These are phyloP conservation scores for Dendrolimus houi DNA, from an alignment of 2,888 invertebrate species.

Conservation along the genomic window DNA sequence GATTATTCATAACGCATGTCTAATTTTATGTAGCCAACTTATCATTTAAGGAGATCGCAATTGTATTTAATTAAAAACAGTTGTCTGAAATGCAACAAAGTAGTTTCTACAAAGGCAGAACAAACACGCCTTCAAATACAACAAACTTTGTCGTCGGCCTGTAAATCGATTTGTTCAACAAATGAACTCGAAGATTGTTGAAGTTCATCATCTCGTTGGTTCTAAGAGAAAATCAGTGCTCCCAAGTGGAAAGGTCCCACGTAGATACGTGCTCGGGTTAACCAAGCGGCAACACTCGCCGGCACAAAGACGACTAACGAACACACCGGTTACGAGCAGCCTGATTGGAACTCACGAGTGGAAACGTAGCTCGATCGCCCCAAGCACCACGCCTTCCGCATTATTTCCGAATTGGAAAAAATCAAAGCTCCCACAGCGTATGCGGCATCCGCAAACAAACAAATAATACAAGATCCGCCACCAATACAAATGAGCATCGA, in stretches of 20 bases:
- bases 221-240: conserved; percentile 66
- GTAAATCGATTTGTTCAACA: conserved; percentile 28
- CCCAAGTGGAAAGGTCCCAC: conserved; percentile 66
- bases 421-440: conserved; percentile 67
- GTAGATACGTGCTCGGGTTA: conserved; percentile 64
- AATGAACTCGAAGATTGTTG: conserved; percentile 45
- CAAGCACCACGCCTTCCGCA: conserved; percentile 57
- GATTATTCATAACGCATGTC: too few relatives aligned
- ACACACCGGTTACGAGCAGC: conserved; percentile 38
- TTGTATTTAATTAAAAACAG: too few relatives aligned
- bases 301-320: conserved; percentile 43
- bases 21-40: too few relatives aligned
- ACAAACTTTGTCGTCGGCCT: not conserved
- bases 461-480: conserved; percentile 66
- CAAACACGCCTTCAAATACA: too few relatives aligned
- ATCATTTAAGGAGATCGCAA: too few relatives aligned
- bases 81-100: too few relatives aligned
- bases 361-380: conserved; percentile 42
- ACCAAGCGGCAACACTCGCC: conserved; percentile 52
- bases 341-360: conserved; percentile 56
- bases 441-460: conserved; percentile 70
- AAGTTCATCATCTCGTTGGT: conserved; percentile 51
- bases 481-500: conserved; percentile 74
- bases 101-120: too few relatives aligned
- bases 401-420: conserved; percentile 72